Evolutionary conservation across 2,797 vertebrate species (phyloP).

Genomic region (Rallus crepitans): DNA sequence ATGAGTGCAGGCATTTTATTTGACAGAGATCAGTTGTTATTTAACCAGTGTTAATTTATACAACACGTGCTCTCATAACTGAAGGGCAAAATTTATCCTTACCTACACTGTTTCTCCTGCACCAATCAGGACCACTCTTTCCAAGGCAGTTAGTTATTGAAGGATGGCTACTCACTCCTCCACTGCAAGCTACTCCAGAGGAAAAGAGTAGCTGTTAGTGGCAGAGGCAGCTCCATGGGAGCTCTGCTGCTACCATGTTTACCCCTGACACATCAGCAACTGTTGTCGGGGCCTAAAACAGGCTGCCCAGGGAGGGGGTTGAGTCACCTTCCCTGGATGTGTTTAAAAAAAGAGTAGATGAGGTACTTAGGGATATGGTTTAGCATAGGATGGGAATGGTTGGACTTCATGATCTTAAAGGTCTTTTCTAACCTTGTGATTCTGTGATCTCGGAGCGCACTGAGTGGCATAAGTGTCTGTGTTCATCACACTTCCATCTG

Average conservation of each 20-base stretch:
- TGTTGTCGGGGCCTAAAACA: neutral
- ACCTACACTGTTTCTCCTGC: neutral
- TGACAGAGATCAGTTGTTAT: neutral
- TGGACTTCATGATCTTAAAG: no score
- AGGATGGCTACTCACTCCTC: neutral
- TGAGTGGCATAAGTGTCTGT: neutral
- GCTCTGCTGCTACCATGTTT: accelerated
- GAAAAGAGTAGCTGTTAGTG: neutral
- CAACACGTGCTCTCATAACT: neutral
- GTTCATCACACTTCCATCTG: neutral
- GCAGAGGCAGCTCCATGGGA: neutral
- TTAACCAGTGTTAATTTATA: neutral
- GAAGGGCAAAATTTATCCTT: neutral
- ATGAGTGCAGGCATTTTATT: neutral
- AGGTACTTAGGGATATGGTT: no score
- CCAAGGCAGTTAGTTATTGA: neutral
- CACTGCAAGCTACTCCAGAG: neutral
- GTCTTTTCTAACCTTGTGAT: no score
- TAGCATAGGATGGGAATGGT: no score
- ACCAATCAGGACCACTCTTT: neutral
- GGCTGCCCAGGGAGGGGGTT: no score
- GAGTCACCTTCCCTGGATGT: no score
- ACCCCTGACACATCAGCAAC: neutral
- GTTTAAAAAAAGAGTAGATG: no score
- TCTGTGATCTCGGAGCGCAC: no score